These are phyloP conservation scores for Hoplostethus mediterraneus DNA, from an alignment of 2,797 vertebrate genomes.

Conservation along the genomic window DNA sequence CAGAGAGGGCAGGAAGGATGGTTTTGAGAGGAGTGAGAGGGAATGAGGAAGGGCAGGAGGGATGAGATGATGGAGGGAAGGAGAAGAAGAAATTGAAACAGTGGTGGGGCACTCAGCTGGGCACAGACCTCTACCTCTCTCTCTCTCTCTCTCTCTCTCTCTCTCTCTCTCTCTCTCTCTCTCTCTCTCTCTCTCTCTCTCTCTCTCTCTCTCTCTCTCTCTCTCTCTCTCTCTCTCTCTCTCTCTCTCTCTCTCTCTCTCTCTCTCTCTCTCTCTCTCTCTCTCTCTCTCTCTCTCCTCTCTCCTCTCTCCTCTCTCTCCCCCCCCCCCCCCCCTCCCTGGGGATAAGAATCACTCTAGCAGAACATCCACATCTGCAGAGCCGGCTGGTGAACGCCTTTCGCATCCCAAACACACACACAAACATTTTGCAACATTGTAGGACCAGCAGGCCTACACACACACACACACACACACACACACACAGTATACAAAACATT, in stretches of 20 bases:
- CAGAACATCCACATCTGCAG: slow-evolving; percentile 70
- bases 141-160: not conserved
- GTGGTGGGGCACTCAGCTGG: slow-evolving; percentile 47
- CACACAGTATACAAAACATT: not conserved
- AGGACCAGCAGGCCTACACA: not conserved
- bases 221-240: not conserved
- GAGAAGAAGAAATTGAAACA: slow-evolving; percentile 51
- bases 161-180: not conserved
- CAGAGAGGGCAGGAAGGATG: slow-evolving; percentile 15
- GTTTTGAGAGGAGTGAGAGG: slow-evolving; percentile 14
- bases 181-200: not conserved
- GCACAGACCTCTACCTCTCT: slow-evolving; percentile 24
- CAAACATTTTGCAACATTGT: not conserved
- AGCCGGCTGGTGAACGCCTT: slow-evolving; percentile 40
- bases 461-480: slow-evolving; percentile 11
- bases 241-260: not conserved
- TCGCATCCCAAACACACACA: slow-evolving; percentile 46
- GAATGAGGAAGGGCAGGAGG: slow-evolving; percentile 23
- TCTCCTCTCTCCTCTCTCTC: not conserved
- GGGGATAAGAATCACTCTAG: slow-evolving; percentile 59
- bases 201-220: not conserved
- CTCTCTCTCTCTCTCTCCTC: not conserved
- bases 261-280: not conserved
- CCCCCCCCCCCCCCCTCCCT: no score
- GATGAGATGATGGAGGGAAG: not conserved